Conservation (phyloP, 2,797 vertebrate genomes). For the Monodelphis domestica region DNA sequence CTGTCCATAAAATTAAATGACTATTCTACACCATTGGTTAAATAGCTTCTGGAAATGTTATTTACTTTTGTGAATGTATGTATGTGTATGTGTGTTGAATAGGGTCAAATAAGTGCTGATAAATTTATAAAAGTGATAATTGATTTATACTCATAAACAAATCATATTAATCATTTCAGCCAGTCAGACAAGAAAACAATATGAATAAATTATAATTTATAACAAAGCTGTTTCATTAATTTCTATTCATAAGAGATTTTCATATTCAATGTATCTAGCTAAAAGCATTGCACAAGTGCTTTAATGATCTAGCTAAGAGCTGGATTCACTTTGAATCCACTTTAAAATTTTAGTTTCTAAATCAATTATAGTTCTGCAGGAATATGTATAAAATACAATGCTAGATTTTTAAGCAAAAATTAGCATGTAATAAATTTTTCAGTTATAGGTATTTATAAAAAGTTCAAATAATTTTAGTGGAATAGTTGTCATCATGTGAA, state of each 20-base stretch:
- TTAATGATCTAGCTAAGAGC: conserved; percentile 74
- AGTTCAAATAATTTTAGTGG: conserved; percentile 81
- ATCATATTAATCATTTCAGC: conserved; percentile 71
- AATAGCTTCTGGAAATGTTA: background rate
- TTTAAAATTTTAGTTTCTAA: conserved; percentile 74
- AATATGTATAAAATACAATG: conserved; percentile 58
- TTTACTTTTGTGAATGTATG: background rate
- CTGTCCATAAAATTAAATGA: background rate
- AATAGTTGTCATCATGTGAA: conserved; percentile 77
- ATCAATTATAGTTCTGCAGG: conserved; percentile 70
- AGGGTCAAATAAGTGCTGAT: conserved; percentile 78
- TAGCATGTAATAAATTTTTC: conserved; percentile 64
- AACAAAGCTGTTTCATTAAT: conserved; percentile 69
- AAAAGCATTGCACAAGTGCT: conserved; percentile 50
- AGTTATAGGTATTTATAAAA: conserved; percentile 69
- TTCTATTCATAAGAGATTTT: conserved; percentile 76
- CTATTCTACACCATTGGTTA: background rate
- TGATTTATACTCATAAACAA: conserved; percentile 76
- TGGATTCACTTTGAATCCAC: conserved; percentile 66
- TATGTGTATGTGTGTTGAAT: background rate
- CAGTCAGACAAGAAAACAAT: conserved; percentile 73
- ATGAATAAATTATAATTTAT: conserved; percentile 78
- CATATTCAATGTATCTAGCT: conserved; percentile 73
- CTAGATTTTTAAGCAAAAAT: conserved; percentile 56
- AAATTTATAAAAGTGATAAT: conserved; percentile 84